Evolutionary conservation across 2,888 invertebrate genomes (phyloP).

Genomic region (Galerucella pusilla): DNA sequence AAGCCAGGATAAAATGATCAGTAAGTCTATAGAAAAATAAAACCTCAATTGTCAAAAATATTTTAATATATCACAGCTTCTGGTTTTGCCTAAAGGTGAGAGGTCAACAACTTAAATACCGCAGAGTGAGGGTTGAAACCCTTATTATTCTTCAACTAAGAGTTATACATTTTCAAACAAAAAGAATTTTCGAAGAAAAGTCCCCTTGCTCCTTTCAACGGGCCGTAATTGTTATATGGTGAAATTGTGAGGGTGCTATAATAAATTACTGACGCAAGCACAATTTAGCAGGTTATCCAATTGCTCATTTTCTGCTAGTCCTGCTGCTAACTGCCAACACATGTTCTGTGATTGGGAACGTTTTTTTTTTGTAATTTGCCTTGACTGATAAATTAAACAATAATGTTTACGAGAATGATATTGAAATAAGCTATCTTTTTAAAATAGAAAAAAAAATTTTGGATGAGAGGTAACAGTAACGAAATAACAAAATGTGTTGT

Average conservation of each 20-base stretch:
- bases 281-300: constrained; percentile 40
- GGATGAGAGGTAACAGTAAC: too few species aligned
- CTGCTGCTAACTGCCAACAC: constrained; percentile 34
- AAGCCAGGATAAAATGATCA: too few species aligned
- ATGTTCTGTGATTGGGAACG: constrained; percentile 12
- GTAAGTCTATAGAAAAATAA: too few species aligned
- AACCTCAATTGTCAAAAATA: neutral
- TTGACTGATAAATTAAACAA: neutral
- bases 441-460: too few species aligned
- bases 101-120: neutral
- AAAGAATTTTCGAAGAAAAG: neutral
- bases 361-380: neutral
- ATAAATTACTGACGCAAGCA: constrained; percentile 39
- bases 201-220: constrained; percentile 9
- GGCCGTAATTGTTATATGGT: neutral
- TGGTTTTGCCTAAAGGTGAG: neutral
- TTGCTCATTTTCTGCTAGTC: constrained; percentile 30
- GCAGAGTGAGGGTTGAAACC: neutral
- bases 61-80: too few species aligned
- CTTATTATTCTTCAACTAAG: neutral
- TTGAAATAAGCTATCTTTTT: too few species aligned
- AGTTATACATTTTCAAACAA: neutral
- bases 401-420: neutral
- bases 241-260: constrained; percentile 36
- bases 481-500: too few species aligned